Evolutionary conservation across 2,888 invertebrate genomes (phyloP).

Genomic region (Hypercompe scribonia): DNA sequence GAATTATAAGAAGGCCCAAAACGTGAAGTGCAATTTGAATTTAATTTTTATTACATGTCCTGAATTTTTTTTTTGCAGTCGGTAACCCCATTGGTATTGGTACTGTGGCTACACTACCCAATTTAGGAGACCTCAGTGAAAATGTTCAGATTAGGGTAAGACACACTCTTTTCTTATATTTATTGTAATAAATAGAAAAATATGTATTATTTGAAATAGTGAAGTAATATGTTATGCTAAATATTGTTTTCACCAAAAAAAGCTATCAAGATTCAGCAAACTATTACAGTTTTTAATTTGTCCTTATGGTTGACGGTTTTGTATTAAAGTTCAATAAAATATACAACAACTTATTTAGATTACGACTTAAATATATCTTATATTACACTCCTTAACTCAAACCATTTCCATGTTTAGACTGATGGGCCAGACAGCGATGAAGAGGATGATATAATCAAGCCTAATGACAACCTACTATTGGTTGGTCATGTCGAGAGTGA

Average conservation of each 20-base stretch:
- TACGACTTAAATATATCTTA: not conserved
- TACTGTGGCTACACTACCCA: constrained; percentile 85
- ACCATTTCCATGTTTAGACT: constrained; percentile 62
- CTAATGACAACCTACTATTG: constrained; percentile 95
- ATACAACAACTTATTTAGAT: too few species aligned
- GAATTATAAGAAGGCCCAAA: too few species aligned
- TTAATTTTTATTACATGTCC: not conserved
- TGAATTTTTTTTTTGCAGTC: constrained; percentile 51
- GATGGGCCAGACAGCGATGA: constrained; percentile 90
- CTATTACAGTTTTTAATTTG: too few species aligned
- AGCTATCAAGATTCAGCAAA: too few species aligned
- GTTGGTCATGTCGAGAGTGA: constrained; percentile 96
- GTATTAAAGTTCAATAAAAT: too few species aligned
- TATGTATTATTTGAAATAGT: too few species aligned
- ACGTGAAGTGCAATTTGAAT: not conserved
- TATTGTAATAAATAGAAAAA: not conserved
- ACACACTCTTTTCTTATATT: too few species aligned
- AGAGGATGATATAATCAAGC: constrained; percentile 95
- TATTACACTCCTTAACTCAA: not conserved
- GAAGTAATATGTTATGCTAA: too few species aligned
- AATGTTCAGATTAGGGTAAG: constrained; percentile 82
- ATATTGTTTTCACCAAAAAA: too few species aligned
- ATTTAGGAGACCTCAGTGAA: constrained; percentile 81
- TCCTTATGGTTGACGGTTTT: too few species aligned
- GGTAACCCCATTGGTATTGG: constrained; percentile 84